Evolutionary conservation across 2,888 invertebrate species (phyloP).

Genomic region (Drosophila prolongata): DNA sequence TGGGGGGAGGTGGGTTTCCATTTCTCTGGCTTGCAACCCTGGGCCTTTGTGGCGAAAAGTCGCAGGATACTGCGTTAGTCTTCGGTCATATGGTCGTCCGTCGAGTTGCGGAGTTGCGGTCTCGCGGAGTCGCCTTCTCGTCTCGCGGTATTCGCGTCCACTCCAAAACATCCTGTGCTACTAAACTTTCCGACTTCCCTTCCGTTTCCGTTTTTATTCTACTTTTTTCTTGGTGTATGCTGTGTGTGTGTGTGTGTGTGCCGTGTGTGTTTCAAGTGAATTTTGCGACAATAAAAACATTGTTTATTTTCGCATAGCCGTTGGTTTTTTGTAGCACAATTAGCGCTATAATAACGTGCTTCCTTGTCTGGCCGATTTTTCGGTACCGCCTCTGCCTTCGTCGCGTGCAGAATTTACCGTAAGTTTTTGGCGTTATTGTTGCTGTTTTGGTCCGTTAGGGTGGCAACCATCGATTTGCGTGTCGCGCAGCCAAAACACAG

Average conservation of each 20-base stretch:
- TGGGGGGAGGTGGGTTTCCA: not conserved
- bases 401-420: conserved; percentile 77
- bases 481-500: conserved; percentile 64
- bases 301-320: not conserved
- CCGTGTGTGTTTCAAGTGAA: conserved; percentile 4
- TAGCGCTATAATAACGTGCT: conserved; percentile 72
- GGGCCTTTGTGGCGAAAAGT: not conserved
- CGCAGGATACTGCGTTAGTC: conserved; percentile 6
- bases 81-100: conserved; percentile 47
- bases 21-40: conserved; percentile 15
- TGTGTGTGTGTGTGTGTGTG: conserved; percentile 14
- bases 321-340: conserved; percentile 22
- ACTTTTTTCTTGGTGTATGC: not conserved
- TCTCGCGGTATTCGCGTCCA: conserved; percentile 35
- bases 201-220: conserved; percentile 15
- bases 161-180: conserved; percentile 17
- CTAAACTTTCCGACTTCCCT: conserved; percentile 10
- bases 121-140: conserved; percentile 26
- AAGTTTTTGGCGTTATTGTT: conserved; percentile 38
- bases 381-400: conserved; percentile 25
- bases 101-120: conserved; percentile 44
- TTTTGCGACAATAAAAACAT: conserved; percentile 28
- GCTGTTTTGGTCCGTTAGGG: conserved; percentile 33
- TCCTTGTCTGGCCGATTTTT: conserved; percentile 57
- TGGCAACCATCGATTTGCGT: conserved; percentile 71